Base-by-base conservation (phyloP, 2,797 vertebrate genomes). In the Chelidonichthys spinosus region DNA sequence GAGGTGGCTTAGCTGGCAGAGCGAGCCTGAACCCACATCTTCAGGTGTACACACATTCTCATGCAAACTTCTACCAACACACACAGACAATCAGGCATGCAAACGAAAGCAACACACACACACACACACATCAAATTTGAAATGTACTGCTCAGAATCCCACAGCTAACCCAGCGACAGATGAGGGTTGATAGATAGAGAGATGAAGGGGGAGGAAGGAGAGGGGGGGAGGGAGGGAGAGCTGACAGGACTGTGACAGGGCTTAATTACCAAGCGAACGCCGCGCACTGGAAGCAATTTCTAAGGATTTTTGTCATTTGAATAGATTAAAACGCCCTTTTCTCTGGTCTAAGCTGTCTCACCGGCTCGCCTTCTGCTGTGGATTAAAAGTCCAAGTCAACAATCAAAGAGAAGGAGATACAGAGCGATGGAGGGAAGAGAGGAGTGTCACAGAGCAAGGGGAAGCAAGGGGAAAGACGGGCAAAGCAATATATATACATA, bases 241-340 rank as follows among this genome's bases (percentile, higher is more conserved):
- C 88, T 93, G 92, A 94, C 91, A 91, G 90, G 69, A 81, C 81
- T 92, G 87, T 92, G 93, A 92, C 91, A 88, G 89, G 87, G 88
- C 86, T 94, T 95, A 94, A 95, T 95, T 94, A 93, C 90, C 71
- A 82, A 72, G 80, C 60, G 18, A 64, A 81, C 70, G 2, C 76
- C 37, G 74, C 73, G 71, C 68, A 75, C 74, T 89, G 87, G 86
- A 91, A 92, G 89, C 88, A 81, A 54, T 90, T 93, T 90, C 83
- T 90, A 73, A 86, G 89, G 86, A 92, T 85, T 87, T 89, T 90
- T 94, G 90, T 93, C 89, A 81, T 92, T 90, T 90, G 78, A 94
- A 92, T 87, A 89, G 87, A 94, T 94, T 94, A 94, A 92, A 91
- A 86, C 37, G 49, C 46, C 80, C 74, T 90, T 25, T 91, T 90